Percentiles rank a stretch among this genome's conserved stretches.
Conservation (phyloP, 1,140 invertebrate species). For the Ganaspis sp. region DNA sequence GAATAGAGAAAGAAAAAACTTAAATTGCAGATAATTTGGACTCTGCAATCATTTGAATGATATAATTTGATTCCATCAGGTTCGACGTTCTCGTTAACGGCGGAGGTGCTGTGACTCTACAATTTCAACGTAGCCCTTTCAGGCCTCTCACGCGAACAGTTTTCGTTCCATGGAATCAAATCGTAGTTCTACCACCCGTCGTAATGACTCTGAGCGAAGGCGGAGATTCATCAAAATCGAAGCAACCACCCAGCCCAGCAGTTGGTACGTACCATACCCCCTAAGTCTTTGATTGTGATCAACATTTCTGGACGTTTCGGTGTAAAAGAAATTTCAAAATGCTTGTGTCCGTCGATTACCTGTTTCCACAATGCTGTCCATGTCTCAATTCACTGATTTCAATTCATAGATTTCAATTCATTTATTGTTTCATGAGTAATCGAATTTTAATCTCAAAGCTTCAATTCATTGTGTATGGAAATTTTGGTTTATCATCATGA, state of each 20-base stretch:
- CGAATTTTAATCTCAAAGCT: neutral
- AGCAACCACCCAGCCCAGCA: conserved; percentile 69
- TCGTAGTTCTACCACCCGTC: conserved; percentile 91
- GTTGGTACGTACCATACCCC: conserved; percentile 63
- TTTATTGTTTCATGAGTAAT: neutral
- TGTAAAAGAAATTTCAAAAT: conserved; percentile 28
- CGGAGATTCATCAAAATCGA: conserved; percentile 77
- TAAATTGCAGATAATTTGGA: neutral
- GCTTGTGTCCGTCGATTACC: neutral
- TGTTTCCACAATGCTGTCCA: neutral
- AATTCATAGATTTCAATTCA: neutral
- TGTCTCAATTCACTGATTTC: neutral
- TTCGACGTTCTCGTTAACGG: conserved; percentile 99
- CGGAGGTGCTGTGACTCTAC: conserved; percentile 97
- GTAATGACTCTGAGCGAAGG: conserved; percentile 90
- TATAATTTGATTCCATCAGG: conserved; percentile 77
- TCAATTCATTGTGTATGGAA: too few species aligned
- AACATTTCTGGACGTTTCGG: conserved; percentile 28
- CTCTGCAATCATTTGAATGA: neutral
- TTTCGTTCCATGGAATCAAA: conserved; percentile 97
- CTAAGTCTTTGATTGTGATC: conserved; percentile 18
- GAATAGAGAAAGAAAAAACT: neutral
- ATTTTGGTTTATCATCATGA: too few species aligned
- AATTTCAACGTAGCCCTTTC: conserved; percentile 96
- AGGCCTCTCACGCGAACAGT: conserved; percentile 90